Evolutionary conservation across 2,113 vertebrate genomes (phyloP).

Genomic region (Calidris pugnax): DNA sequence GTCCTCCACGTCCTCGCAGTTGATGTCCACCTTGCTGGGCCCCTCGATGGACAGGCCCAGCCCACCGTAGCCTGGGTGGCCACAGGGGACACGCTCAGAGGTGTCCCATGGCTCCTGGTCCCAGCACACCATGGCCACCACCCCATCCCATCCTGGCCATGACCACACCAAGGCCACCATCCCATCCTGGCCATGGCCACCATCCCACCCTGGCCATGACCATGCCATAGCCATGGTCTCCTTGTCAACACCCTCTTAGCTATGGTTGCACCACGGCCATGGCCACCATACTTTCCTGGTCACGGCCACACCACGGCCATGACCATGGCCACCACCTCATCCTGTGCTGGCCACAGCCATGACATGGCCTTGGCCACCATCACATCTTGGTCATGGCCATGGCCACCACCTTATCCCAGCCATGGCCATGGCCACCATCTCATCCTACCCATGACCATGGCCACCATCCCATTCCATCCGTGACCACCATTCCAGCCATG

Average conservation of each 20-base stretch:
- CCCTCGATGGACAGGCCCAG: constrained; percentile 95
- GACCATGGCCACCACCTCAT: too few species aligned
- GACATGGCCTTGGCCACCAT: too few species aligned
- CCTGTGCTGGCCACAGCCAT: too few species aligned
- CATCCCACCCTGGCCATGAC: neutral
- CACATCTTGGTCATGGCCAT: neutral
- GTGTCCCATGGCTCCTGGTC: neutral
- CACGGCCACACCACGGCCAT: too few species aligned
- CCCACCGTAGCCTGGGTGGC: constrained; percentile 86
- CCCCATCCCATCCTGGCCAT: neutral
- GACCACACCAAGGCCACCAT: neutral
- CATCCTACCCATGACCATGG: too few species aligned
- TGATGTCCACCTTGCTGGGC: constrained; percentile 97
- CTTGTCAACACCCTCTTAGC: too few species aligned
- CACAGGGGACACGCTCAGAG: neutral
- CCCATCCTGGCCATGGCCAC: neutral
- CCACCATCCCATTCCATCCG: neutral
- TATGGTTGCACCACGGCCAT: neutral
- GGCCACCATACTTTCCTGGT: too few species aligned
- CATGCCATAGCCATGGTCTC: too few species aligned
- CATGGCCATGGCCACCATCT: neutral
- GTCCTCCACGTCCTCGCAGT: constrained; percentile 93
- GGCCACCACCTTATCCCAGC: neutral
- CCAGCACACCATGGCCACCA: neutral
- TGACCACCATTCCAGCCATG: neutral